Percentiles rank a stretch among this genome's conserved stretches.
Evolutionary conservation across 2,113 vertebrate species (phyloP).

Genomic region (Synchiropus splendidus): DNA sequence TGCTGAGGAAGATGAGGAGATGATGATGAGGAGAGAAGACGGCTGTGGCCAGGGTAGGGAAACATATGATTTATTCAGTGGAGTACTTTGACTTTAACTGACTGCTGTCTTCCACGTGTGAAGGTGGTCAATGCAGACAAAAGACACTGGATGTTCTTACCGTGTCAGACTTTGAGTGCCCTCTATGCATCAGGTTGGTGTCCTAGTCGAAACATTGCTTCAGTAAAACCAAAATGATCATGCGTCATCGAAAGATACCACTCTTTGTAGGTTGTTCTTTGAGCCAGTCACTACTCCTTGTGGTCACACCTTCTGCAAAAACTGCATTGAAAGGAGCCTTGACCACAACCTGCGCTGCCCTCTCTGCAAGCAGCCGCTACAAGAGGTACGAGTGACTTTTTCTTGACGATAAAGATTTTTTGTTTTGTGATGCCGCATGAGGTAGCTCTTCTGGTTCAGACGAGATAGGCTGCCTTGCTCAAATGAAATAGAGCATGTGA

Average conservation of each 20-base stretch:
- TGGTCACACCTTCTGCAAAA: constrained; percentile 87
- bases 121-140: constrained; percentile 21
- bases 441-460: too few relatives aligned
- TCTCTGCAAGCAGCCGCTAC: constrained; percentile 85
- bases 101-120: constrained; percentile 22
- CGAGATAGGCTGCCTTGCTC: too few relatives aligned
- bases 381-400: constrained; percentile 64
- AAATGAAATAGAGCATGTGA: too few relatives aligned
- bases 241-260: too few relatives aligned
- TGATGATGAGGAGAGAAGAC: constrained; percentile 59
- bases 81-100: neutral
- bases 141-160: constrained; percentile 57
- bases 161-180: constrained; percentile 80
- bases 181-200: constrained; percentile 81
- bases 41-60: constrained; percentile 35
- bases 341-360: constrained; percentile 84
- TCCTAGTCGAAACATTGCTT: neutral
- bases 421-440: too few relatives aligned
- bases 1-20: constrained; percentile 62
- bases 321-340: constrained; percentile 81
- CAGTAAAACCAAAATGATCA: constrained; percentile 10
- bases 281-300: constrained; percentile 85
- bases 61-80: neutral
- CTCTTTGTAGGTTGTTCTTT: constrained; percentile 71
- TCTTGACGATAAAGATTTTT: too few relatives aligned